A percentile compares a stretch with the other conserved stretches of the same genome.
Conservation (phyloP, 2,797 vertebrate genomes). For the Chelonia mydas region DNA sequence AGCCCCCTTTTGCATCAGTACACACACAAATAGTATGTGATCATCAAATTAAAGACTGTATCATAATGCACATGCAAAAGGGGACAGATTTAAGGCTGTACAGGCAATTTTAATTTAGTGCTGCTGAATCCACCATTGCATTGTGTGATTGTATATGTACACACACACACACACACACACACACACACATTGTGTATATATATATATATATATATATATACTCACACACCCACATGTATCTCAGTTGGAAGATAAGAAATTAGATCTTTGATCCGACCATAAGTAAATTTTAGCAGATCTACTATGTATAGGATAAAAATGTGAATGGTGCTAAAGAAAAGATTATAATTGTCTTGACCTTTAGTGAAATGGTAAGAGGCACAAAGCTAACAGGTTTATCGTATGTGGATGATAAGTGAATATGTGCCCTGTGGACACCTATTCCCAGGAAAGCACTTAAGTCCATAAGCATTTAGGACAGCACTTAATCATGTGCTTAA, state of each 20-base stretch:
- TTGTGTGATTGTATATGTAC: not conserved
- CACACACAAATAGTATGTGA: no score
- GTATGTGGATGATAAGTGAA: not conserved
- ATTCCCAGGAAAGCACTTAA: not conserved
- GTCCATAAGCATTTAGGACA: not conserved
- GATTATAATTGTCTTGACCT: not conserved
- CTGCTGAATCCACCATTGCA: not conserved
- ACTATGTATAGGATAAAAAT: not conserved
- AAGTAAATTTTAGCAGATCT: not conserved
- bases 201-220: no score
- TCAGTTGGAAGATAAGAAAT: constrained; percentile 22
- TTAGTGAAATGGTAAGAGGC: not conserved
- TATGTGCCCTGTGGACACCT: not conserved
- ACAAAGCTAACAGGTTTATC: not conserved
- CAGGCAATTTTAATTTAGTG: not conserved
- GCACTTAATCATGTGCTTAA: not conserved
- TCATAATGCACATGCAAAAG: no score
- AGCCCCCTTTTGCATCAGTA: not conserved
- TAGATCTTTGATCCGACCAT: not conserved
- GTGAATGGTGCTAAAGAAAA: not conserved
- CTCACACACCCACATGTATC: not conserved
- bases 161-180: no score
- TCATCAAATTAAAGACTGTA: no score
- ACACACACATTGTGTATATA: no score
- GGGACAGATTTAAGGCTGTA: no score